Conservation (phyloP, 2,113 vertebrate species). For the Poecilia latipinna region DNA sequence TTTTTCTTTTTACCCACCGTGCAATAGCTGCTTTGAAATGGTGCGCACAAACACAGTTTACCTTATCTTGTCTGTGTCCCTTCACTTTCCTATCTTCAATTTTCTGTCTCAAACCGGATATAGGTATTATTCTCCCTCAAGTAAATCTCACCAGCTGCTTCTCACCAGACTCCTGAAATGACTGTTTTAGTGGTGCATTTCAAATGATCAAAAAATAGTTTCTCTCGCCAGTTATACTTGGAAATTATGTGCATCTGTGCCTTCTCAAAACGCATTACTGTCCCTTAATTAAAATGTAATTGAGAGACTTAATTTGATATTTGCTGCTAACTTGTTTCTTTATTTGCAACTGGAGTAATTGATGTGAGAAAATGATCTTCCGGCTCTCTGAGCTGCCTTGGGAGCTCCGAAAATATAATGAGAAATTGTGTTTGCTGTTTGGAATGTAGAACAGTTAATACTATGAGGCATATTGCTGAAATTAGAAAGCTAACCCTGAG, state of each 20-base stretch:
- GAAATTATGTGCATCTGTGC: constrained; percentile 13
- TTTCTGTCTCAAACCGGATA: constrained; percentile 12
- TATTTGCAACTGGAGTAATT: constrained; percentile 55
- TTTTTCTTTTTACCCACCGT: not conserved
- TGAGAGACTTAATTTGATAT: constrained; percentile 42
- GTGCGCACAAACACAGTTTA: constrained; percentile 10
- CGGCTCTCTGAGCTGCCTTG: constrained; percentile 36
- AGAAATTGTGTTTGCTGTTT: constrained; percentile 3
- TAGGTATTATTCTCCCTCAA: constrained; percentile 1
- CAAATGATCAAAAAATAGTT: not conserved
- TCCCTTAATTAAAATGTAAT: constrained; percentile 57
- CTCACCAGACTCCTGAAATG: constrained; percentile 21
- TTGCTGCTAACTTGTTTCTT: constrained; percentile 42
- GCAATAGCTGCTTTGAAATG: not conserved
- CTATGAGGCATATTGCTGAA: constrained; percentile 13
- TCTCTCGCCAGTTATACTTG: not conserved
- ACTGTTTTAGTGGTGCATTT: constrained; percentile 11
- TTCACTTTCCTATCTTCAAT: constrained; percentile 18
- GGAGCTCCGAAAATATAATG: constrained; percentile 30
- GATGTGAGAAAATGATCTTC: constrained; percentile 45
- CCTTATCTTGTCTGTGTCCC: constrained; percentile 24
- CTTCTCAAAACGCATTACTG: constrained; percentile 28
- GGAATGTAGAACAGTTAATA: constrained; percentile 29
- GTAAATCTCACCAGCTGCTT: constrained; percentile 10
- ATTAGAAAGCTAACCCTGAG: constrained; percentile 6